These are phyloP conservation scores for Eleutherodactylus coqui DNA, from an alignment of 2,797 vertebrate genomes.

Conservation along the genomic window DNA sequence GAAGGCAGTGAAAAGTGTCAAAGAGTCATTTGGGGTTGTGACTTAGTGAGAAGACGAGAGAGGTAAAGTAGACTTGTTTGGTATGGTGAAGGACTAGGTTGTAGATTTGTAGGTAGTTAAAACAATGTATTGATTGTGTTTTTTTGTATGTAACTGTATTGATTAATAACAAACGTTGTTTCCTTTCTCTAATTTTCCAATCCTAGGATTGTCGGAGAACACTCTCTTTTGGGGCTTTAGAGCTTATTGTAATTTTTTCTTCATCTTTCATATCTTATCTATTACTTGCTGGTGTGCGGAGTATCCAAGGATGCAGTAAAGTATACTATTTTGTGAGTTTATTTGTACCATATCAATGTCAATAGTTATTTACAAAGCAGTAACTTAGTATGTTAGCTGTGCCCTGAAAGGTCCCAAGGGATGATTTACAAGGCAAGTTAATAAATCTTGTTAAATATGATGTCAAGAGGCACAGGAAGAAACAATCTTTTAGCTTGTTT, in stretches of 20 bases:
- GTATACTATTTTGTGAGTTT: conserved; percentile 11
- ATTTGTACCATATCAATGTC: background rate
- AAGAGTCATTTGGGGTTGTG: too few species aligned
- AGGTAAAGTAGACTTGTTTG: too few species aligned
- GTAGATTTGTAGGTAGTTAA: too few species aligned
- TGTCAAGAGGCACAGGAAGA: conserved; percentile 24
- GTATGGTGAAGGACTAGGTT: too few species aligned
- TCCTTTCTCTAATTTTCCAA: conserved; percentile 17
- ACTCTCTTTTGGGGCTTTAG: background rate
- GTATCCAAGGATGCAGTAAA: background rate
- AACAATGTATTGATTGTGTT: background rate
- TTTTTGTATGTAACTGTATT: background rate
- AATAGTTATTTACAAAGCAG: conserved; percentile 41
- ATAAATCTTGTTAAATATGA: conserved; percentile 42
- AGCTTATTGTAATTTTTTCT: conserved; percentile 11
- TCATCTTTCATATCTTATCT: background rate
- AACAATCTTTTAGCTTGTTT: conserved; percentile 30
- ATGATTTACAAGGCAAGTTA: conserved; percentile 45
- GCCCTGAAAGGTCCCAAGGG: conserved; percentile 1
- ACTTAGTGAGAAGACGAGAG: too few species aligned
- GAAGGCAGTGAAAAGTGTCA: too few species aligned
- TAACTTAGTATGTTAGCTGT: conserved; percentile 13
- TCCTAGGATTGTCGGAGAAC: background rate
- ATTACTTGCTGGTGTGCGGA: conserved; percentile 8
- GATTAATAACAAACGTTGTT: conserved; percentile 6